phyloP scores from a whole-genome alignment of 1,140 invertebrate species.

The Camponotus floridanus region DNA sequence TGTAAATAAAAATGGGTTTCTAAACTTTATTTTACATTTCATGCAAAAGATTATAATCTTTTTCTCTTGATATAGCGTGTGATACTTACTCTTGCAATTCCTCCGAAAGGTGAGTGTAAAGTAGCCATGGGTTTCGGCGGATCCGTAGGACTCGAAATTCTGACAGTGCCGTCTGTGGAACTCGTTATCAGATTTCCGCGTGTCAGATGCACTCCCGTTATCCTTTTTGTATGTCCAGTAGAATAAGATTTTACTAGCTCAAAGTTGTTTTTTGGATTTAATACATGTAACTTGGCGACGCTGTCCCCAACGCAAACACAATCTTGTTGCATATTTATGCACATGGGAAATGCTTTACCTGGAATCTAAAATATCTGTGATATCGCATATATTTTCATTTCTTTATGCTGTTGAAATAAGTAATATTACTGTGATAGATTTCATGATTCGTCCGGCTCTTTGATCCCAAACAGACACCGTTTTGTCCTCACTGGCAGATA shows the following conservation, averaged over 20 bases:
- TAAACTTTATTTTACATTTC: slow-evolving; percentile 1
- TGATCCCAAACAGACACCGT: slow-evolving; percentile 82
- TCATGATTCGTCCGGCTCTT: slow-evolving; percentile 75
- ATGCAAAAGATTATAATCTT: background rate
- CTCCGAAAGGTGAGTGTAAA: slow-evolving; percentile 76
- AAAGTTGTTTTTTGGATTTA: slow-evolving; percentile 80
- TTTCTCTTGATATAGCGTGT: background rate
- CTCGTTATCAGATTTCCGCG: slow-evolving; percentile 81
- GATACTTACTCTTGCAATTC: slow-evolving; percentile 81
- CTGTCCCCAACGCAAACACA: slow-evolving; percentile 80
- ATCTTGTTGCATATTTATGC: slow-evolving; percentile 77
- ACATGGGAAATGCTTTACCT: slow-evolving; percentile 80
- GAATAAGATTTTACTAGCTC: slow-evolving; percentile 76
- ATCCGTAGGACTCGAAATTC: slow-evolving; percentile 82
- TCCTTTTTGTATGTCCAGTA: slow-evolving; percentile 79
- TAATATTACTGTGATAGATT: slow-evolving; percentile 75
- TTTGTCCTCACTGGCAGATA: slow-evolving; percentile 83
- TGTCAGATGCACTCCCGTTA: slow-evolving; percentile 79
- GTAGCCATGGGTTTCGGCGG: slow-evolving; percentile 76
- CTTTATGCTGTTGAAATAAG: background rate
- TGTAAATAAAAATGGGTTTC: slow-evolving; percentile 9
- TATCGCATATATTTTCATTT: background rate
- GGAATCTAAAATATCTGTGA: slow-evolving; percentile 73
- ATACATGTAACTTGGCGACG: slow-evolving; percentile 77
- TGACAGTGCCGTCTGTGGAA: slow-evolving; percentile 81